Base-by-base conservation (phyloP, 1,140 invertebrate species). In the Solenopsis invicta region DNA sequence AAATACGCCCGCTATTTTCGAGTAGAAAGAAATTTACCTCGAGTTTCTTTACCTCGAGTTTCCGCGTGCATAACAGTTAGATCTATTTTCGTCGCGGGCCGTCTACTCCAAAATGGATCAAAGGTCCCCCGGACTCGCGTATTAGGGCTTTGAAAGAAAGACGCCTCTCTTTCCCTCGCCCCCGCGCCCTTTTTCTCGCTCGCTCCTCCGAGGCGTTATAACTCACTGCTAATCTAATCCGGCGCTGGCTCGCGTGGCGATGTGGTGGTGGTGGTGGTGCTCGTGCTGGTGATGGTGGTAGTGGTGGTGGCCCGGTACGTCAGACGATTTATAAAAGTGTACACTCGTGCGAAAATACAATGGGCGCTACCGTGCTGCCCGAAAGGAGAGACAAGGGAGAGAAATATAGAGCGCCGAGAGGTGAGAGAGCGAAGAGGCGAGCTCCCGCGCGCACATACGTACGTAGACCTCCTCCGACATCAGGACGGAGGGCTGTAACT, bases 141-240 rank as follows among this genome's bases (percentile, higher is more conserved):
- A 81, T 80, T 78, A 86, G 64, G 52, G 24, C 48, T 72, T 54
- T 45, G 77, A 82, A 87, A 82, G 78, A 82, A 87, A 87, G 64
- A 34, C 29, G 41, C 41, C 48, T 34, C 48, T 21, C 48, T 29
- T n/a, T 21, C 12, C 18, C 45, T n/a, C 48, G 48, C 9, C 18
- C 13, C 21, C 41, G 62, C n/a, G 21, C 48, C n/a, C 50, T 54
- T 37, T 59, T 54, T 88, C 87, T 77, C 87, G 54, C 67, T 85
- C 69, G 34, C 61, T 59, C 69, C 69, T 76, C 75, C 75, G 75
- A 76, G 74, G 75, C 52, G 84, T 84, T 86, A 85, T 91, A 91
- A 92, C 87, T 92, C 91, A 89, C 77, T 59, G 89, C 88, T 92
- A 93, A 93, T 93, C 91, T 91, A 92, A 92, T 92, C 88, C 91